A percentile compares a stretch with the other conserved stretches of the same genome.
Evolutionary conservation across 2,113 vertebrate genomes (phyloP).

Genomic region (Amphiprion percula): DNA sequence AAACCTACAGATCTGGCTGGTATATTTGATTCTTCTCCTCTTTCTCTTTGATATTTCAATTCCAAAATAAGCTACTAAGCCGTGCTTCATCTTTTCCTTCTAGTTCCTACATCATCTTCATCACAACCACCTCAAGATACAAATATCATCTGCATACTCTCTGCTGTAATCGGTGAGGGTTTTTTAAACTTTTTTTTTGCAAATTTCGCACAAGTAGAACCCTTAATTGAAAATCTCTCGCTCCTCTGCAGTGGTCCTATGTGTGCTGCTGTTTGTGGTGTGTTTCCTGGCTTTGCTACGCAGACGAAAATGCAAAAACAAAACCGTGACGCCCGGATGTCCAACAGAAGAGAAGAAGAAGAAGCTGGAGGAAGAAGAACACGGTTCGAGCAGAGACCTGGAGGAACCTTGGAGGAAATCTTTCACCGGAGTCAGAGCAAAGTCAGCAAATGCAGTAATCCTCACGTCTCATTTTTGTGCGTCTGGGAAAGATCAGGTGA

Average conservation of each 20-base stretch:
- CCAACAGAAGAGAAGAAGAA: not conserved
- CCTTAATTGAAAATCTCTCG: no score
- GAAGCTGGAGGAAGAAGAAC: not conserved
- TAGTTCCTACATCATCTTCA: not conserved
- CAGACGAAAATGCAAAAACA: constrained; percentile 66
- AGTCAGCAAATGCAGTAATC: constrained; percentile 81
- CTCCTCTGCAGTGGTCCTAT: constrained; percentile 68
- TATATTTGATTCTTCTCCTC: not conserved
- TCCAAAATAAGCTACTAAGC: not conserved
- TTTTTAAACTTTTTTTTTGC: not conserved
- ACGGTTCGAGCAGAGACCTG: not conserved
- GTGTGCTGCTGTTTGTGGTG: constrained; percentile 58
- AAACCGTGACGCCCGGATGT: constrained; percentile 56
- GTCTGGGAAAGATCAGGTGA: not conserved
- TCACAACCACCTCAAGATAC: not conserved
- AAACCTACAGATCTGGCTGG: not conserved
- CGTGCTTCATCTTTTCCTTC: not conserved
- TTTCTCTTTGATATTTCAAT: not conserved
- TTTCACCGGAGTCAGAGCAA: constrained; percentile 61
- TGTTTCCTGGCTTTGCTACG: constrained; percentile 65
- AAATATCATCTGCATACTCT: not conserved
- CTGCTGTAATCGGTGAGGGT: constrained; percentile 49
- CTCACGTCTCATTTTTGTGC: constrained; percentile 38
- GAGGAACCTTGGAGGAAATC: constrained; percentile 15
- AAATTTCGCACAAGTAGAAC: not conserved